A percentile compares a stretch with the other conserved stretches of the same genome.
phyloP scores from a whole-genome alignment of 2,888 invertebrate genomes.

The Stenurella melanura region DNA sequence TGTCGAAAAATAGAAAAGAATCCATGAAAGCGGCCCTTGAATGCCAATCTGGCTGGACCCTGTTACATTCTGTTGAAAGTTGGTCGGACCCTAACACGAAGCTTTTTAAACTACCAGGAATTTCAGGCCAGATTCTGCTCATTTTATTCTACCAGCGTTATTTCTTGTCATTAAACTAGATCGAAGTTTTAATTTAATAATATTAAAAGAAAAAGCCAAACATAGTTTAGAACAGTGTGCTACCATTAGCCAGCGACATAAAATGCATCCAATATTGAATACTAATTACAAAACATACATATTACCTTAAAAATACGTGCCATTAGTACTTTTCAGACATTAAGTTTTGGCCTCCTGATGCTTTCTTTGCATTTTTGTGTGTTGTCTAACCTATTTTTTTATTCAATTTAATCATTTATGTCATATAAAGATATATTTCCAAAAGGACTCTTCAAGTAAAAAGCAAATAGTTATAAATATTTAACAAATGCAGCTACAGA shows the following conservation, averaged over 20 bases:
- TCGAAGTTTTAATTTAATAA: constrained; percentile 20
- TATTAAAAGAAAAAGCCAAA: neutral
- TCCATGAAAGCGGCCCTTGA: constrained; percentile 51
- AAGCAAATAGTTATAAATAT: too few species aligned
- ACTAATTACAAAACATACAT: neutral
- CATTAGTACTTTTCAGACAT: too few species aligned
- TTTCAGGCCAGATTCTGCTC: constrained; percentile 19
- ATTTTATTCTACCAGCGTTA: constrained; percentile 23
- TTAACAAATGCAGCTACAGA: too few species aligned
- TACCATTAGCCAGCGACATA: neutral
- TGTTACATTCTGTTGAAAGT: constrained; percentile 30
- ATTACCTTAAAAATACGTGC: neutral
- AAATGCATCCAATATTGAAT: neutral
- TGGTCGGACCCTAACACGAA: constrained; percentile 25
- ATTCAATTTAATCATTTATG: too few species aligned
- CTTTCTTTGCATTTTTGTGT: too few species aligned
- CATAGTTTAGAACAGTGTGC: neutral
- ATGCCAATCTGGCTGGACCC: constrained; percentile 51
- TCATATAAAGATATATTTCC: too few species aligned
- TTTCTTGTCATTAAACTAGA: constrained; percentile 10
- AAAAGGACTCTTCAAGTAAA: too few species aligned
- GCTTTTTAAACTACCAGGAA: constrained; percentile 18
- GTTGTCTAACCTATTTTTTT: too few species aligned
- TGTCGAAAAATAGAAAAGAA: constrained; percentile 46
- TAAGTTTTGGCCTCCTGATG: too few species aligned